Conservation (phyloP, 2,113 vertebrate genomes). For the Orycteropus afer region DNA sequence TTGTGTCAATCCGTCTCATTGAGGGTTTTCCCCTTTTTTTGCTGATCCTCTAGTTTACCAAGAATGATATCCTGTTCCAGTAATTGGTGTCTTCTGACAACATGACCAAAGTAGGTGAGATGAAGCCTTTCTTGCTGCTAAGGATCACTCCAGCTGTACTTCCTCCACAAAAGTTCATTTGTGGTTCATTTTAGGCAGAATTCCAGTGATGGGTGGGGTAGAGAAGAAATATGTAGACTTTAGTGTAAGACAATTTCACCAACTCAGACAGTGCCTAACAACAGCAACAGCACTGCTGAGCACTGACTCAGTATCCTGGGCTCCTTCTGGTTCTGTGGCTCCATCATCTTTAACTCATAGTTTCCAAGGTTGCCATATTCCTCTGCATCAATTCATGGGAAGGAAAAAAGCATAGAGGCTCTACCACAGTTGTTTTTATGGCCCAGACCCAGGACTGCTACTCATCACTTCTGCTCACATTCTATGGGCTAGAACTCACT, state of each 20-base stretch:
- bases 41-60: too few species aligned
- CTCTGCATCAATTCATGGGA: background rate
- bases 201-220: slow-evolving; percentile 62
- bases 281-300: background rate
- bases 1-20: too few species aligned
- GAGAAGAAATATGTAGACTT: slow-evolving; percentile 9
- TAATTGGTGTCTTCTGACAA: too few species aligned
- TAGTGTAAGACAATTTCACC: slow-evolving; percentile 76
- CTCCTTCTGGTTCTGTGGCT: background rate
- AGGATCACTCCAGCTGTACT: too few species aligned
- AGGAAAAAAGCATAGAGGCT: background rate
- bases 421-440: background rate
- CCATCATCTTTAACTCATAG: background rate
- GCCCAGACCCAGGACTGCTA: background rate
- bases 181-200: slow-evolving; percentile 86
- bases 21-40: too few species aligned
- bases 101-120: too few species aligned
- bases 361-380: background rate
- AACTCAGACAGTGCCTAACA: too few species aligned
- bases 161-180: too few species aligned
- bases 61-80: too few species aligned
- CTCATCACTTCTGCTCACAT: background rate
- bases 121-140: too few species aligned
- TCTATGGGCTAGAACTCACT: background rate
- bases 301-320: background rate